Conservation (phyloP, 1,140 invertebrate genomes). For the Drosophila sturtevanti region DNA sequence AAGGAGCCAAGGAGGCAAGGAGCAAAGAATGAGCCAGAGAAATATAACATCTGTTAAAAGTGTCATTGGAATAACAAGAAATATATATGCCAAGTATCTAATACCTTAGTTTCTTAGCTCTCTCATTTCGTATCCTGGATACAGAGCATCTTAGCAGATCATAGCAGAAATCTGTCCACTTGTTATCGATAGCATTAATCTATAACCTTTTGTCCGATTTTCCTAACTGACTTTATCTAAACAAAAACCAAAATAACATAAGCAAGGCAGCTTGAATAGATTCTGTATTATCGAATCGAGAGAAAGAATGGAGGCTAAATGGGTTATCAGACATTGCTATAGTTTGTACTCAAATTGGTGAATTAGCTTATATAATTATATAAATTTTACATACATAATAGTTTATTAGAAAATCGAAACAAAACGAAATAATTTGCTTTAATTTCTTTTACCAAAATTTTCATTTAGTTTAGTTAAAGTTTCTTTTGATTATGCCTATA, state of each 20-base stretch:
- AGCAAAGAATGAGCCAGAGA: slow-evolving; percentile 37
- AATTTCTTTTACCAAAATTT: no score
- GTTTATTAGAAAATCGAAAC: no score
- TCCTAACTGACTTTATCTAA: neutral
- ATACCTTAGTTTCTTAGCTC: neutral
- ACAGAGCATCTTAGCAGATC: neutral
- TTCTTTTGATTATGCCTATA: no score
- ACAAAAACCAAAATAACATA: neutral
- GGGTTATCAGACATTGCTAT: no score
- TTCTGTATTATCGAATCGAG: no score
- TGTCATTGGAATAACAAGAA: slow-evolving; percentile 67
- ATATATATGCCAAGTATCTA: slow-evolving; percentile 31
- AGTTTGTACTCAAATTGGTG: no score
- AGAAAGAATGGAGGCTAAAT: no score
- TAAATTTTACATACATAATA: no score
- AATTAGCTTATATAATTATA: no score
- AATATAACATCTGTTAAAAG: slow-evolving; percentile 76
- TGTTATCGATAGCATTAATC: neutral
- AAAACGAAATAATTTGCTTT: no score
- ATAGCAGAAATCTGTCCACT: slow-evolving; percentile 6
- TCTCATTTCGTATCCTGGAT: neutral
- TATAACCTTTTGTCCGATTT: neutral
- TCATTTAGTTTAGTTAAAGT: no score
- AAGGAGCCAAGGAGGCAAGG: slow-evolving; percentile 15
- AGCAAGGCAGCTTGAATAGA: no score